Conservation (phyloP, 2,797 vertebrate genomes). For the Nasua narica region DNA sequence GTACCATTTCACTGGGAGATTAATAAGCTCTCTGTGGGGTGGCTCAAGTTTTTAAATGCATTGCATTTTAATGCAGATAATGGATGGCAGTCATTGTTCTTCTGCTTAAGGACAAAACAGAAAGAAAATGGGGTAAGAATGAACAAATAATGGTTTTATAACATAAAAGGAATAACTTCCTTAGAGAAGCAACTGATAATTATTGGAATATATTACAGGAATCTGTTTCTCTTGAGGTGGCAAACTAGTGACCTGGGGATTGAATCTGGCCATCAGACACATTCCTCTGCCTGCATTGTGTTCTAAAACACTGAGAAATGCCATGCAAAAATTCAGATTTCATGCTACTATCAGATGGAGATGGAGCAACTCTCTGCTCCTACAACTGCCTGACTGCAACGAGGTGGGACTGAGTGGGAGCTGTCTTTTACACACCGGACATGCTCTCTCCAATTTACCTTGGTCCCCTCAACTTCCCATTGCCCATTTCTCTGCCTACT, state of each 20-base stretch:
- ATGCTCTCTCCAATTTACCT: not conserved
- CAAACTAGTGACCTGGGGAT: not conserved
- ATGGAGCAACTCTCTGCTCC: not conserved
- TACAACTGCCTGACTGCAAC: not conserved
- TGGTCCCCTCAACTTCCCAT: not conserved
- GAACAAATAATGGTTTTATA: constrained; percentile 18
- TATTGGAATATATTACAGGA: not conserved
- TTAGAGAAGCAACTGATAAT: constrained; percentile 37
- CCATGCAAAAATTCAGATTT: not conserved
- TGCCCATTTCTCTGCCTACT: not conserved
- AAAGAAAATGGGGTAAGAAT: constrained; percentile 36
- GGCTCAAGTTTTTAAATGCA: constrained; percentile 14
- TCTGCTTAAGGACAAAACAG: constrained; percentile 39
- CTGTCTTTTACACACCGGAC: not conserved
- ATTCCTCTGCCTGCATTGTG: not conserved
- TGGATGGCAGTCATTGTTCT: constrained; percentile 30
- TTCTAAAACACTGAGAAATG: not conserved
- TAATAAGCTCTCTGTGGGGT: constrained; percentile 57
- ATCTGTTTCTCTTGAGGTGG: not conserved
- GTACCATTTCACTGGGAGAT: constrained; percentile 45
- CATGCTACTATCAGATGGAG: not conserved
- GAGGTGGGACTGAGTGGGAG: no score
- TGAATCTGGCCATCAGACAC: not conserved
- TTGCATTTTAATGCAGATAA: constrained; percentile 48
- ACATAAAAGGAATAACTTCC: not conserved